Evolutionary conservation across 2,113 vertebrate species (phyloP).

Genomic region (Eleginops maclovinus): DNA sequence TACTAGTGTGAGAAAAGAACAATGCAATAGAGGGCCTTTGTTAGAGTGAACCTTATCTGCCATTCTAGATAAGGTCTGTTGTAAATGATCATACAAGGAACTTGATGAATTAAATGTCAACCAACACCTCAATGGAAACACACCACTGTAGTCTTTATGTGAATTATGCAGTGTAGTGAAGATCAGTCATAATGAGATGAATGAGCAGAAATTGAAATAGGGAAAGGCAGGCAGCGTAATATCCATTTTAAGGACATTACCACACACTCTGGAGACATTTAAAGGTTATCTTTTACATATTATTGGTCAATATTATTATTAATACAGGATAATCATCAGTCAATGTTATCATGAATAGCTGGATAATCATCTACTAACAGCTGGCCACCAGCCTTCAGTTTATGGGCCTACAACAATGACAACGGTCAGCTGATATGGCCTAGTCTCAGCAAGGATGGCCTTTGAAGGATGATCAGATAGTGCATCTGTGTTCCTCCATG

Average conservation of each 20-base stretch:
- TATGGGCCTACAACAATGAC: slow-evolving; percentile 4
- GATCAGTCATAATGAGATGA: neutral
- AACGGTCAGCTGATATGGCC: slow-evolving; percentile 10
- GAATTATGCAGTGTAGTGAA: neutral
- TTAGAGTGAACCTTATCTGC: slow-evolving; percentile 41
- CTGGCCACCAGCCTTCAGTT: slow-evolving; percentile 8
- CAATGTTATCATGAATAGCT: slow-evolving; percentile 7
- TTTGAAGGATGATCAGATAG: slow-evolving; percentile 27
- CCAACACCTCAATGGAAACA: slow-evolving; percentile 55
- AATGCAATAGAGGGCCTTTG: slow-evolving; percentile 1
- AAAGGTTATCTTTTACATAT: neutral
- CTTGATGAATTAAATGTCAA: slow-evolving; percentile 11
- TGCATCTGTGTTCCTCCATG: slow-evolving; percentile 1
- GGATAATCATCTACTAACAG: slow-evolving; percentile 32
- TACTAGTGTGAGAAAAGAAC: slow-evolving; percentile 20
- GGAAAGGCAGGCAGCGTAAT: slow-evolving; percentile 1
- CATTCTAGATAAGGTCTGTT: slow-evolving; percentile 30
- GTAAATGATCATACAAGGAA: slow-evolving; percentile 57
- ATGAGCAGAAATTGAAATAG: neutral
- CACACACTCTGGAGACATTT: neutral
- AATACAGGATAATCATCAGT: slow-evolving; percentile 2
- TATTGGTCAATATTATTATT: slow-evolving; percentile 2
- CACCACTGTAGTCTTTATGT: slow-evolving; percentile 20
- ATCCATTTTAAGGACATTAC: neutral
- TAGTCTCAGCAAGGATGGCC: neutral